Conservation (phyloP, 1,140 invertebrate species). For the Nephila pilipes region DNA sequence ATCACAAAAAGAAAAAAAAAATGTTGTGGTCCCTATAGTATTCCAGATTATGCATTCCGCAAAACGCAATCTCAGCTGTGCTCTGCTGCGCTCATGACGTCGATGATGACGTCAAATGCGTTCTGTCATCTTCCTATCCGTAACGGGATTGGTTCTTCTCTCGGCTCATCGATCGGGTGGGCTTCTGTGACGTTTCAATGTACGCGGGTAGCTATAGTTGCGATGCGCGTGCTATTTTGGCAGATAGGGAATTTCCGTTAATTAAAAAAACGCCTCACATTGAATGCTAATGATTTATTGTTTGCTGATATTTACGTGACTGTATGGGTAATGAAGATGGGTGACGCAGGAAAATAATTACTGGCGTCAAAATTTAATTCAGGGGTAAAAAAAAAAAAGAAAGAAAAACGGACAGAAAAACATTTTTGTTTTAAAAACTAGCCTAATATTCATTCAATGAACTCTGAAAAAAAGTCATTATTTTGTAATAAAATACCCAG, state of each 20-base stretch:
- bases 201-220: slow-evolving; percentile 51
- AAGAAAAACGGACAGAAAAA: no score
- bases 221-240: slow-evolving; percentile 17
- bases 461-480: no score
- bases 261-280: slow-evolving; percentile 47
- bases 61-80: slow-evolving; percentile 64
- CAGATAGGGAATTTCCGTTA: slow-evolving; percentile 39
- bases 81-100: slow-evolving; percentile 51
- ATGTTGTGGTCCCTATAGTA: slow-evolving; percentile 17
- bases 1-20: not conserved
- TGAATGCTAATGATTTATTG: not conserved
- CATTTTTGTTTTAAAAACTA: no score
- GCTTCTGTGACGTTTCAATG: slow-evolving; percentile 43
- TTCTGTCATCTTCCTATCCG: slow-evolving; percentile 34
- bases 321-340: not conserved
- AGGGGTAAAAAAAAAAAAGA: no score
- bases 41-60: slow-evolving; percentile 39
- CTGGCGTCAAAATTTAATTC: no score
- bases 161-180: slow-evolving; percentile 46
- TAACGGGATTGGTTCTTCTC: slow-evolving; percentile 36
- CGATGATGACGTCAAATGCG: slow-evolving; percentile 49
- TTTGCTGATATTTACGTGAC: not conserved
- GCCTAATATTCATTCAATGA: no score
- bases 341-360: no score
- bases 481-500: no score